phyloP scores from a whole-genome alignment of 2,797 vertebrate genomes.

The Syndactyla subalaris region DNA sequence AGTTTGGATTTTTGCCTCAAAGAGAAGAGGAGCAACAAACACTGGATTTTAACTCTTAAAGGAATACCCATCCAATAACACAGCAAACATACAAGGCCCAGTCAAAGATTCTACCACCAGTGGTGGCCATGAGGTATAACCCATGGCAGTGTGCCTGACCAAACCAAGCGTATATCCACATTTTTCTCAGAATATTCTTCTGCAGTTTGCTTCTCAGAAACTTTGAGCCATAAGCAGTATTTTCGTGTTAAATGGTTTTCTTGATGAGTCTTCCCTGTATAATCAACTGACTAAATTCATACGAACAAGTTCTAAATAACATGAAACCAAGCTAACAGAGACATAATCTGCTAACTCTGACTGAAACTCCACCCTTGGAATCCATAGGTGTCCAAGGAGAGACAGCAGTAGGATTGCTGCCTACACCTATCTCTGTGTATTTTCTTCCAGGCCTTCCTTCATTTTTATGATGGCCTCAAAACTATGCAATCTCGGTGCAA shows the following conservation, averaged over 20 bases:
- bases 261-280: not conserved
- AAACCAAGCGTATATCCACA: not conserved
- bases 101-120: not conserved
- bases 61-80: not conserved
- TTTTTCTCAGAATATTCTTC: not conserved
- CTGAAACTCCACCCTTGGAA: not conserved
- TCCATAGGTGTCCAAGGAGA: not conserved
- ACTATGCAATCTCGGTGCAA: not conserved
- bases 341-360: not conserved
- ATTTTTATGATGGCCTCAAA: not conserved
- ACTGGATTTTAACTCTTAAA: not conserved
- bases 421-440: fast-evolving
- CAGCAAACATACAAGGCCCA: not conserved
- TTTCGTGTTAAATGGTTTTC: not conserved
- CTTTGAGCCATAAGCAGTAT: not conserved
- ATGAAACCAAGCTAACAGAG: not conserved
- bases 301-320: not conserved
- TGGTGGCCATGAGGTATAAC: not conserved
- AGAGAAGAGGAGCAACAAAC: not conserved
- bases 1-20: not conserved
- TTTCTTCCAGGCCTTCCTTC: not conserved
- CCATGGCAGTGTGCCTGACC: not conserved
- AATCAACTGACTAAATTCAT: not conserved
- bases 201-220: not conserved
- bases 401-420: not conserved